These are phyloP conservation scores for Tapirus terrestris DNA, from an alignment of 2,113 vertebrate species.

Conservation along the genomic window DNA sequence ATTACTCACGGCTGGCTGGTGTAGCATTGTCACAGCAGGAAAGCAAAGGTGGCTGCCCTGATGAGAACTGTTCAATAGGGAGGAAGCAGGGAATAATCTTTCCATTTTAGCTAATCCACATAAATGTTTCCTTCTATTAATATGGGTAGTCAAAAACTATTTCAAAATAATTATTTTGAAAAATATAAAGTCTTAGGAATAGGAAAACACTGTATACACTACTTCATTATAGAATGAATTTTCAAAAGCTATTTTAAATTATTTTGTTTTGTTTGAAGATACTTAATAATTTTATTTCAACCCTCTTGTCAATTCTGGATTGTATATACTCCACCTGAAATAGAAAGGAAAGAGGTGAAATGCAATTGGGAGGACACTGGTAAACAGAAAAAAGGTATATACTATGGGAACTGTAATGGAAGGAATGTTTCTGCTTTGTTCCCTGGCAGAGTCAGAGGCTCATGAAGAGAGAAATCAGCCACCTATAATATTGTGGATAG, in stretches of 20 bases:
- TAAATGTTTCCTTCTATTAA: neutral
- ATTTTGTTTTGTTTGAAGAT: neutral
- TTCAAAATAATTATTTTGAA: constrained; percentile 1
- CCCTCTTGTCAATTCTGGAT: neutral
- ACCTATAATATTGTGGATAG: neutral
- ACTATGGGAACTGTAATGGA: neutral
- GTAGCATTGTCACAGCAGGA: neutral
- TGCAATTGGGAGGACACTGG: neutral
- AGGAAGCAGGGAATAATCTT: neutral
- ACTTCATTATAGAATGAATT: neutral
- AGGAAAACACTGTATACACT: neutral
- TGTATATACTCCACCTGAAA: neutral
- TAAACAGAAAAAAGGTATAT: neutral
- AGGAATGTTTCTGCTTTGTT: neutral
- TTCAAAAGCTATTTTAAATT: neutral
- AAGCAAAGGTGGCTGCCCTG: neutral
- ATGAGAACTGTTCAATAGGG: neutral
- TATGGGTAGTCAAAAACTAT: neutral
- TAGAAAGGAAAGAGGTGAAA: neutral
- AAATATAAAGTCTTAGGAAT: neutral
- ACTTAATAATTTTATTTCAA: neutral
- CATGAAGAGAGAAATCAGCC: neutral
- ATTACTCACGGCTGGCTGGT: neutral
- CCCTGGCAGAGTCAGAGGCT: neutral
- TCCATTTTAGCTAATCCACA: neutral